phyloP scores from a whole-genome alignment of 2,888 invertebrate species.

The Danaus chrysippus region DNA sequence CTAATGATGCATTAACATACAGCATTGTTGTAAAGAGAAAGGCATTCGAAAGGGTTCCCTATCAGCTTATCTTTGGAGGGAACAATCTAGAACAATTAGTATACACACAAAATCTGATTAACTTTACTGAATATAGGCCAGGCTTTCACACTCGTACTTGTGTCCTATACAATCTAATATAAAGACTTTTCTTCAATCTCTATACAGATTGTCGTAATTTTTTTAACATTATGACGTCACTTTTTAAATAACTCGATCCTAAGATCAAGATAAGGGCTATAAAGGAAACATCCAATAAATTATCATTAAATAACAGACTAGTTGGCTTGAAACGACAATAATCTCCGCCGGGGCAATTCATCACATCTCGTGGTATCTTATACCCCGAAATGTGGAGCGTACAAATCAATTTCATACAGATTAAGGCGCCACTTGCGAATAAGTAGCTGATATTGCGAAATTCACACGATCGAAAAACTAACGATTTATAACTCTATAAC shows the following conservation, averaged over 20 bases:
- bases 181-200: too few species aligned
- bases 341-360: slow-evolving; percentile 33
- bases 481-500: slow-evolving; percentile 14
- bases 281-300: slow-evolving; percentile 13
- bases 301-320: slow-evolving; percentile 15
- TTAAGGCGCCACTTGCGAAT: slow-evolving; percentile 29
- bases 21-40: slow-evolving; percentile 40
- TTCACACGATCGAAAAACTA: neutral
- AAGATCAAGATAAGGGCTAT: slow-evolving; percentile 9
- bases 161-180: neutral
- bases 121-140: slow-evolving; percentile 10
- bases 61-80: slow-evolving; percentile 31
- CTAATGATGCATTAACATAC: slow-evolving; percentile 44
- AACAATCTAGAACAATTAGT: slow-evolving; percentile 28
- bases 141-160: slow-evolving; percentile 14
- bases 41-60: slow-evolving; percentile 40
- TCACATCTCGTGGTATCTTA: slow-evolving; percentile 37
- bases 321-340: slow-evolving; percentile 29
- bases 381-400: slow-evolving; percentile 34
- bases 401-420: slow-evolving; percentile 37
- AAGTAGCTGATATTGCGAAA: slow-evolving; percentile 19
- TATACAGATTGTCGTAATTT: too few species aligned
- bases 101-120: slow-evolving; percentile 22
- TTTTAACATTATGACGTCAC: neutral
- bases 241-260: slow-evolving; percentile 13